Conservation (phyloP, 2,113 vertebrate genomes). For the Otolemur garnettii region DNA sequence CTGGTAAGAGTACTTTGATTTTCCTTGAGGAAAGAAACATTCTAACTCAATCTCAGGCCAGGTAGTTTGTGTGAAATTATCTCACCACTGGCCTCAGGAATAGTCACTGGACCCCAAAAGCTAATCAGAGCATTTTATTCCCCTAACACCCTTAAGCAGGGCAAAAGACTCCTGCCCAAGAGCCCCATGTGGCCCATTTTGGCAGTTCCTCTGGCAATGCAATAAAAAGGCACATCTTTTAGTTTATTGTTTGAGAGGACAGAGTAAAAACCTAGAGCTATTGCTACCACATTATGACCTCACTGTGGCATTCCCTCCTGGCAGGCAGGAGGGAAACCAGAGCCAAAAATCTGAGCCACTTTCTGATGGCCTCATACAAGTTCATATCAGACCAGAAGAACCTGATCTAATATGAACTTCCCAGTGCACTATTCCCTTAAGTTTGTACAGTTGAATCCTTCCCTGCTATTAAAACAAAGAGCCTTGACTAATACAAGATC, state of each 20-base stretch:
- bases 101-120: background rate
- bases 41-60: background rate
- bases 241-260: background rate
- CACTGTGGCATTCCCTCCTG: no score
- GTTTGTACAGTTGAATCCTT: background rate
- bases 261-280: background rate
- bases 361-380: background rate
- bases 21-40: background rate
- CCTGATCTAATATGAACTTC: background rate
- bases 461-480: background rate
- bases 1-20: background rate
- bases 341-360: background rate
- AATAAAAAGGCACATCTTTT: background rate
- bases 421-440: background rate
- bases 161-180: background rate
- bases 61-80: background rate
- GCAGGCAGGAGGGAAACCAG: background rate
- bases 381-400: background rate
- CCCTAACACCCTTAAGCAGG: background rate
- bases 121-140: background rate
- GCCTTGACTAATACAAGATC: fast-evolving
- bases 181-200: background rate
- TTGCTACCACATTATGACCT: background rate
- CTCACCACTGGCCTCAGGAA: background rate
- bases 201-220: background rate